Percentiles rank a stretch among this genome's conserved stretches.
These are phyloP conservation scores for Polymixis flavicincta DNA, from an alignment of 2,888 invertebrate genomes.

Conservation along the genomic window DNA sequence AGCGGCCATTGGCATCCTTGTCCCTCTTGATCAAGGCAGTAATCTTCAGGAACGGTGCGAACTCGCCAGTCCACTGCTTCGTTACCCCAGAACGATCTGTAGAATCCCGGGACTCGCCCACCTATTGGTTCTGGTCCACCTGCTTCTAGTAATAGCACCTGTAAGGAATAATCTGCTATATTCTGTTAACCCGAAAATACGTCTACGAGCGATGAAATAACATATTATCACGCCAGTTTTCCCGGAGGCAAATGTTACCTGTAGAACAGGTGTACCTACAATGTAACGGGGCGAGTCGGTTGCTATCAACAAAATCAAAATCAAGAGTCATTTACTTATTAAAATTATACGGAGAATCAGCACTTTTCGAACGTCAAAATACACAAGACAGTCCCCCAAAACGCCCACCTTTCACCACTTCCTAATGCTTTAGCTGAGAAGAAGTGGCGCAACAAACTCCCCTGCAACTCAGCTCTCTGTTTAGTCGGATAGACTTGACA, in stretches of 20 bases:
- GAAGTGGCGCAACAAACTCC: no score
- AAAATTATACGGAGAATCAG: no score
- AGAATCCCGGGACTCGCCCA: constrained; percentile 90
- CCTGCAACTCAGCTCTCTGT: no score
- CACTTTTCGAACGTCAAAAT: no score
- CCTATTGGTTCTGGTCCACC: constrained; percentile 92
- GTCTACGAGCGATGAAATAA: background rate
- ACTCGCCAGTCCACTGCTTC: constrained; percentile 92
- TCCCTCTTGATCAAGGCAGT: constrained; percentile 90
- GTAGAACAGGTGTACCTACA: no score
- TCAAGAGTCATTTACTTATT: no score
- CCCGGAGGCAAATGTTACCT: background rate
- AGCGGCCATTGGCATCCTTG: constrained; percentile 92
- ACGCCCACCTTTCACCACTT: no score
- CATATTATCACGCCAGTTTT: background rate
- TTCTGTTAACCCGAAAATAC: background rate
- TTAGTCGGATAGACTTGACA: no score
- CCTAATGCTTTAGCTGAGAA: no score
- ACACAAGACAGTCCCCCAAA: no score
- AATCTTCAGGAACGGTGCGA: constrained; percentile 90
- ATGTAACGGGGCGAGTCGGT: no score
- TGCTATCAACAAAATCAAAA: no score
- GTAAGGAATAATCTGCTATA: constrained; percentile 6
- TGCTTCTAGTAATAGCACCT: constrained; percentile 87
- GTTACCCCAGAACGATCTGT: constrained; percentile 88